These are phyloP conservation scores for Eilema caniola DNA, from an alignment of 2,888 invertebrate species.

Conservation along the genomic window DNA sequence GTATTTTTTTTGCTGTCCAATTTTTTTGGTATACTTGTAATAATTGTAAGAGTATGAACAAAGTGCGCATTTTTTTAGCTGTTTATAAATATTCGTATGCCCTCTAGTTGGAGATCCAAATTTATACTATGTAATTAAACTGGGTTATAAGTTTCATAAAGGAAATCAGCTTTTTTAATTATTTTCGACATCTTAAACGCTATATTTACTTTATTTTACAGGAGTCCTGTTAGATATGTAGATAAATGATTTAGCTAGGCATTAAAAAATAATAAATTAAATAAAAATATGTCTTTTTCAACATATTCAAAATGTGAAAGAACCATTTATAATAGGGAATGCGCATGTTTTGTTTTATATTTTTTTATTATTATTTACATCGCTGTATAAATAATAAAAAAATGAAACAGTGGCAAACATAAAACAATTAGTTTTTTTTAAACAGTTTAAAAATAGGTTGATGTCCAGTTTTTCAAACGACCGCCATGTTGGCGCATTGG, in stretches of 20 bases:
- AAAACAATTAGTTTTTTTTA: too few species aligned
- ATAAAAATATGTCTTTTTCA: neutral
- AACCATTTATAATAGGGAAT: too few species aligned
- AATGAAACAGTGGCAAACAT: too few species aligned
- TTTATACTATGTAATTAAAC: neutral
- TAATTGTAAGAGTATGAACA: slow-evolving; percentile 40
- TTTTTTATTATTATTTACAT: too few species aligned
- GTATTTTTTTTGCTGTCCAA: slow-evolving; percentile 53
- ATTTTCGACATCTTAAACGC: neutral
- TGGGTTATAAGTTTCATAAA: neutral
- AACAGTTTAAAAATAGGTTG: too few species aligned
- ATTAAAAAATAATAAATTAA: neutral
- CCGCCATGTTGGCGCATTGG: too few species aligned
- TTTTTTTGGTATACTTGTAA: slow-evolving; percentile 38
- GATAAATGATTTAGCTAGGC: neutral
- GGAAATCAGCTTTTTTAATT: too few species aligned
- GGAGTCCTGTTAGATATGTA: too few species aligned
- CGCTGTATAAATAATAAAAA: too few species aligned
- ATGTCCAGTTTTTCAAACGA: too few species aligned
- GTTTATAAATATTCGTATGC: slow-evolving; percentile 9
- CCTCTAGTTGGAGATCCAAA: slow-evolving; percentile 9
- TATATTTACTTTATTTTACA: neutral
- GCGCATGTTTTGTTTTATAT: too few species aligned
- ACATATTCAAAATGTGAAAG: too few species aligned
- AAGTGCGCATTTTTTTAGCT: slow-evolving; percentile 39